phyloP scores from a whole-genome alignment of 2,888 invertebrate genomes.

The Margaritifera margaritifera region DNA sequence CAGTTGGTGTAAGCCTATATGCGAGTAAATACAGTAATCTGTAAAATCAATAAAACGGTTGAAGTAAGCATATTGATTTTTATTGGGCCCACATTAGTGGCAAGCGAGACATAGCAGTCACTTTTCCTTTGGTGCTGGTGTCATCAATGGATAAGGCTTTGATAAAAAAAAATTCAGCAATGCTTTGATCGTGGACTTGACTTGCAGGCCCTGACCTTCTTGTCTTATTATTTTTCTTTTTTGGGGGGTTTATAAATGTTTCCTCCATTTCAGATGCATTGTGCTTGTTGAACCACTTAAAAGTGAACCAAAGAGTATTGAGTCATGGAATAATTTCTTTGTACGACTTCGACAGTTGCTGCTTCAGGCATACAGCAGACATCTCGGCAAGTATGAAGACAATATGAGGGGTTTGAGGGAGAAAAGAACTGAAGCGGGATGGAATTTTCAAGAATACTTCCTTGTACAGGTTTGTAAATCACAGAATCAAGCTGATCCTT shows the following conservation, averaged over 20 bases:
- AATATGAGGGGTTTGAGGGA: conserved; percentile 91
- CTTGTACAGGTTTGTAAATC: conserved; percentile 82
- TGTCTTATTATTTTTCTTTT: too few relatives aligned
- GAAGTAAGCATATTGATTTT: too few relatives aligned
- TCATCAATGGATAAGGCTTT: too few relatives aligned
- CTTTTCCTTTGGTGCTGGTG: too few relatives aligned
- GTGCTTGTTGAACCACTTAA: conserved; percentile 93
- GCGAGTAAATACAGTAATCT: too few relatives aligned
- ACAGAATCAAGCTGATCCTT: not conserved
- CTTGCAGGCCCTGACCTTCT: too few relatives aligned
- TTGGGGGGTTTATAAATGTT: not conserved
- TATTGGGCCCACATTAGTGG: too few relatives aligned
- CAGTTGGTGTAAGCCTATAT: too few relatives aligned
- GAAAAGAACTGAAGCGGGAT: conserved; percentile 89
- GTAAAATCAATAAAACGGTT: too few relatives aligned
- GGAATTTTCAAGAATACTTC: conserved; percentile 97
- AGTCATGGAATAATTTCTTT: conserved; percentile 91
- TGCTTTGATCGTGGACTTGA: too few relatives aligned
- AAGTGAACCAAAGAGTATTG: conserved; percentile 85
- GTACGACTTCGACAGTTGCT: conserved; percentile 87
- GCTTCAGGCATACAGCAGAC: conserved; percentile 89
- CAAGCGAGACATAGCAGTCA: too few relatives aligned
- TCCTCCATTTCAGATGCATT: conserved; percentile 80
- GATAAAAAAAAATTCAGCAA: too few relatives aligned
- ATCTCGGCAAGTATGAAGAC: conserved; percentile 87